Evolutionary conservation across 2,797 vertebrate genomes (phyloP).

Genomic region (Pyrocephalus nanus): DNA sequence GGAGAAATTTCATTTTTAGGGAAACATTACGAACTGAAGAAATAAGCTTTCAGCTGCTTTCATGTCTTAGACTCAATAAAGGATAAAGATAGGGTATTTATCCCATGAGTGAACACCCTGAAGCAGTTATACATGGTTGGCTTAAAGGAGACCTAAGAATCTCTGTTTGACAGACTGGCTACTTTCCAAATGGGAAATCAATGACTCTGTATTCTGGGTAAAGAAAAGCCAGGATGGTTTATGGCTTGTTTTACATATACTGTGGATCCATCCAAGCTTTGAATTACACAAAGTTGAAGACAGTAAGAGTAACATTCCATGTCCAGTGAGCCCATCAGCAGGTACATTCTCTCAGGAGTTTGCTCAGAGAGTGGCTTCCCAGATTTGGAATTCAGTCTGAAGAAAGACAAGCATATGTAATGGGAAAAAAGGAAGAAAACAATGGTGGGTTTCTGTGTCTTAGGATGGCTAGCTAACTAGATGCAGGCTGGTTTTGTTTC

Average conservation of each 20-base stretch:
- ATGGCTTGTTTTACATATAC: conserved; percentile 22
- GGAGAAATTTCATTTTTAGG: conserved; percentile 33
- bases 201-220: conserved; percentile 38
- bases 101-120: conserved; percentile 28
- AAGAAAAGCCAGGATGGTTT: conserved; percentile 43
- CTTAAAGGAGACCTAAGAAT: background rate
- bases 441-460: background rate
- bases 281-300: conserved; percentile 10
- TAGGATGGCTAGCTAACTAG: background rate
- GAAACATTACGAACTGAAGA: conserved; percentile 27
- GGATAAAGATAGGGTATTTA: background rate
- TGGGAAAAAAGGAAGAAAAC: background rate
- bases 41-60: conserved; percentile 20
- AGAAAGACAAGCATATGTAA: background rate
- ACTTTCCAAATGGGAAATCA: conserved; percentile 55
- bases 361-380: background rate
- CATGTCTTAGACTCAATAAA: conserved; percentile 17
- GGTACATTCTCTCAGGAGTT: background rate
- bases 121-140: background rate
- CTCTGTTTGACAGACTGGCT: background rate
- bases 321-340: background rate
- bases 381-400: background rate
- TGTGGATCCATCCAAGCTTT: conserved; percentile 9
- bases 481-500: background rate
- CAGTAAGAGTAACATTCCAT: background rate